Evolutionary conservation across 35 echinoderm and acorn worm genomes (phyloP).

Genomic region (Stichopus chloronotus): DNA sequence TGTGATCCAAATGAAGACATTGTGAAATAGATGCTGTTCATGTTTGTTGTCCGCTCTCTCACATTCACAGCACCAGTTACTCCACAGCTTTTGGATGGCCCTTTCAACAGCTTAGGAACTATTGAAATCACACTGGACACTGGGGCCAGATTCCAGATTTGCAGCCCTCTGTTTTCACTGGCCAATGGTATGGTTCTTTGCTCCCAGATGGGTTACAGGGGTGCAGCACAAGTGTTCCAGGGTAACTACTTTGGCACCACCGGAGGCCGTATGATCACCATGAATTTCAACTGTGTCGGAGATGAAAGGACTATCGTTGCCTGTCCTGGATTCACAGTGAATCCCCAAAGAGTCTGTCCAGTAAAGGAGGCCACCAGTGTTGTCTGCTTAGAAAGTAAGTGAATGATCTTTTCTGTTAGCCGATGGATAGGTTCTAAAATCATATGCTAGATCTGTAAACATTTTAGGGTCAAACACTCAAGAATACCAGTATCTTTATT

Average conservation of each 20-base stretch:
- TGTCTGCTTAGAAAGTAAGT: slow-evolving; percentile 26
- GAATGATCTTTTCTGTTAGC: too few species aligned
- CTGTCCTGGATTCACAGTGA: not conserved
- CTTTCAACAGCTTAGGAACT: slow-evolving; percentile 7
- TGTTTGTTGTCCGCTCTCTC: too few species aligned
- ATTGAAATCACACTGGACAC: not conserved
- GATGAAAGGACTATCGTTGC: not conserved
- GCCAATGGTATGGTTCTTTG: slow-evolving; percentile 27
- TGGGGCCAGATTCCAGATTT: not conserved
- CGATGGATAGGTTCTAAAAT: too few species aligned
- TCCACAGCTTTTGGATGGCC: not conserved
- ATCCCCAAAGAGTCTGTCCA: not conserved
- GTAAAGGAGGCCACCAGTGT: slow-evolving; percentile 3
- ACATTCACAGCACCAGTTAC: not conserved
- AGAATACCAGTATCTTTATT: too few species aligned
- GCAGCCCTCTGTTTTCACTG: not conserved
- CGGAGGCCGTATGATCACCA: not conserved
- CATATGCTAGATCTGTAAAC: too few species aligned
- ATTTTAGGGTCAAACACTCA: too few species aligned
- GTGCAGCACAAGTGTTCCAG: slow-evolving; percentile 7
- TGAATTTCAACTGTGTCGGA: slow-evolving; percentile 29
- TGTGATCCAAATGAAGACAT: too few species aligned
- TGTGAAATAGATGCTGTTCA: too few species aligned
- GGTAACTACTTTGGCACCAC: slow-evolving; percentile 27
- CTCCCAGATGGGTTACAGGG: slow-evolving; percentile 20